Evolutionary conservation across 2,888 invertebrate species (phyloP).

Genomic region (Leptinotarsa tumamoca): DNA sequence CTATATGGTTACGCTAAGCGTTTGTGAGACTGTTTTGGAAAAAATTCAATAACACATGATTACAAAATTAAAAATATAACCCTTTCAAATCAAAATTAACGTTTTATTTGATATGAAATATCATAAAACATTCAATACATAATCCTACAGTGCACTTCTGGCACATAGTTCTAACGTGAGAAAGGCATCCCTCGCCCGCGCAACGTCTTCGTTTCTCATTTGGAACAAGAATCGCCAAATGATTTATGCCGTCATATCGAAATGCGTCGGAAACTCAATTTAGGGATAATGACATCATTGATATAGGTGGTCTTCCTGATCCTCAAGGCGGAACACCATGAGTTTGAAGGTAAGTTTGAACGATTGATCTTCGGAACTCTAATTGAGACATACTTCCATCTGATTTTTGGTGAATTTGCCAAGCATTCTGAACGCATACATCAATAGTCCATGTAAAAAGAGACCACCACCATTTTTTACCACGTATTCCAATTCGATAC

Average conservation of each 20-base stretch:
- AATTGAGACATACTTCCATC: not conserved
- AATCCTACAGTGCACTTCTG: constrained; percentile 45
- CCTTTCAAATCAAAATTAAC: constrained; percentile 10
- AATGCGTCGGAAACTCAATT: constrained; percentile 32
- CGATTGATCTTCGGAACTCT: constrained; percentile 7
- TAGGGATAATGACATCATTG: constrained; percentile 26
- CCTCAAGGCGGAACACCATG: constrained; percentile 19
- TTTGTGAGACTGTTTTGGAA: constrained; percentile 10
- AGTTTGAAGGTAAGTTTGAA: constrained; percentile 12
- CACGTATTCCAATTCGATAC: not conserved
- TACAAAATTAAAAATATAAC: not conserved
- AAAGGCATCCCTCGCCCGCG: constrained; percentile 44
- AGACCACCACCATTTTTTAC: not conserved
- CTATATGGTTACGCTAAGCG: constrained; percentile 8
- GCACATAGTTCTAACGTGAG: constrained; percentile 44
- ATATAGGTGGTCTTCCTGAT: constrained; percentile 19
- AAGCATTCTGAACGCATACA: constrained; percentile 5
- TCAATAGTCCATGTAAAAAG: not conserved
- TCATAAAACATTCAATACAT: constrained; percentile 41
- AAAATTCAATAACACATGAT: not conserved
- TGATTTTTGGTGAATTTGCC: constrained; percentile 5
- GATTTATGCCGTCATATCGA: constrained; percentile 39
- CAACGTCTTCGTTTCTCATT: constrained; percentile 43
- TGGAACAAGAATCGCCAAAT: constrained; percentile 36
- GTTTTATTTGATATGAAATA: constrained; percentile 30